A percentile compares a stretch with the other conserved stretches of the same genome.
phyloP scores from a whole-genome alignment of 2,888 invertebrate species.

The Mechanitis messenoides region DNA sequence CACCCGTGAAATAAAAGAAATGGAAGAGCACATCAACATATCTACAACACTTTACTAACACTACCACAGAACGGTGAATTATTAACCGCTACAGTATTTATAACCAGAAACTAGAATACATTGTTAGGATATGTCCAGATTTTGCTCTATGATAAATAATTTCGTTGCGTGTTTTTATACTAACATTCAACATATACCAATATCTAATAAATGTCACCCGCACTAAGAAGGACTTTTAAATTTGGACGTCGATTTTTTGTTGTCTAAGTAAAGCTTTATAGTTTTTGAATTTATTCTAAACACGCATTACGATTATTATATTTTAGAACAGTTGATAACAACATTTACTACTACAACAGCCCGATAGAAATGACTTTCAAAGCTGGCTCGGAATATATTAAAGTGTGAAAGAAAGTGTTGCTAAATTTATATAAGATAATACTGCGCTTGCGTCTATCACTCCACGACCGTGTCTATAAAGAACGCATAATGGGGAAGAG shows the following conservation, averaged over 20 bases:
- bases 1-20: slow-evolving; percentile 19
- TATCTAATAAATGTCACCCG: slow-evolving; percentile 14
- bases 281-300: too few relatives aligned
- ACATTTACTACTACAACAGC: not conserved
- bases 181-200: slow-evolving; percentile 16
- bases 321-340: not conserved
- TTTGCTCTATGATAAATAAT: slow-evolving; percentile 6
- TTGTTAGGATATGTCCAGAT: not conserved
- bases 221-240: not conserved
- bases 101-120: not conserved
- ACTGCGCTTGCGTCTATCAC: slow-evolving; percentile 6
- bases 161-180: slow-evolving; percentile 20
- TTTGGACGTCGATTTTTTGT: slow-evolving; percentile 24
- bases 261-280: slow-evolving; percentile 16
- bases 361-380: slow-evolving; percentile 29
- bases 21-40: slow-evolving; percentile 15
- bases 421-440: slow-evolving; percentile 7
- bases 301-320: too few relatives aligned
- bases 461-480: too few relatives aligned
- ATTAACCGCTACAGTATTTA: not conserved
- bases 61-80: not conserved
- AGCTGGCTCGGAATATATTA: slow-evolving; percentile 53
- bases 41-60: slow-evolving; percentile 11
- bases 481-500: slow-evolving; percentile 11
- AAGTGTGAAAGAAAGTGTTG: not conserved